phyloP scores from a whole-genome alignment of 1,140 invertebrate species.

The Cecropterus lyciades region DNA sequence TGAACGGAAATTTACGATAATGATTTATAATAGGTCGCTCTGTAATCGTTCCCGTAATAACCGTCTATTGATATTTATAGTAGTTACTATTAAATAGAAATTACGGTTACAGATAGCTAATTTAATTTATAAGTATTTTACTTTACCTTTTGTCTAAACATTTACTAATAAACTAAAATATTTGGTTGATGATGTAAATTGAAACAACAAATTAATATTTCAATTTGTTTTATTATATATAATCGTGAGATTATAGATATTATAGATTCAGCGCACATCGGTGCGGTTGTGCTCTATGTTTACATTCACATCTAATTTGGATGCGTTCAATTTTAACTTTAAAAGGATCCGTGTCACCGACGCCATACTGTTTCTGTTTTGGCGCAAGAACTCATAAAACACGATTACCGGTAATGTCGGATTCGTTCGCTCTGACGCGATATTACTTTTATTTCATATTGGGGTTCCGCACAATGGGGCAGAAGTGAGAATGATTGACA shows the following conservation, averaged over 20 bases:
- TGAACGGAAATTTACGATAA: slow-evolving; percentile 79
- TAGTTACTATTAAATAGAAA: too few species aligned
- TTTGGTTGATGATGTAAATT: too few species aligned
- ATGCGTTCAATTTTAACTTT: slow-evolving; percentile 59
- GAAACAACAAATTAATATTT: too few species aligned
- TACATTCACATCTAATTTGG: slow-evolving; percentile 8
- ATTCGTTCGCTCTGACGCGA: slow-evolving; percentile 58
- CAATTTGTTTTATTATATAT: too few species aligned
- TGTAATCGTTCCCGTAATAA: slow-evolving; percentile 38
- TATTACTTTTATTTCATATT: slow-evolving; percentile 52
- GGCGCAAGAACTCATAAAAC: slow-evolving; percentile 69
- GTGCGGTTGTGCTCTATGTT: too few species aligned
- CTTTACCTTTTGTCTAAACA: too few species aligned
- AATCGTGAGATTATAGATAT: too few species aligned
- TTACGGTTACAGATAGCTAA: too few species aligned
- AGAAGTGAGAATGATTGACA: slow-evolving; percentile 38
- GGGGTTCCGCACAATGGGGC: slow-evolving; percentile 38
- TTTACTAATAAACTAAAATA: too few species aligned
- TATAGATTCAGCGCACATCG: too few species aligned
- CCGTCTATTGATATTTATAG: not conserved
- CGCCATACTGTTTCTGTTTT: slow-evolving; percentile 63
- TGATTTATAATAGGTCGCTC: slow-evolving; percentile 60
- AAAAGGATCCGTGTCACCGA: slow-evolving; percentile 60
- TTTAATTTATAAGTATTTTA: too few species aligned
- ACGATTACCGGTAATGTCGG: slow-evolving; percentile 68